These are phyloP conservation scores for Anodontia alba DNA, from an alignment of 2,888 invertebrate species.

Conservation along the genomic window DNA sequence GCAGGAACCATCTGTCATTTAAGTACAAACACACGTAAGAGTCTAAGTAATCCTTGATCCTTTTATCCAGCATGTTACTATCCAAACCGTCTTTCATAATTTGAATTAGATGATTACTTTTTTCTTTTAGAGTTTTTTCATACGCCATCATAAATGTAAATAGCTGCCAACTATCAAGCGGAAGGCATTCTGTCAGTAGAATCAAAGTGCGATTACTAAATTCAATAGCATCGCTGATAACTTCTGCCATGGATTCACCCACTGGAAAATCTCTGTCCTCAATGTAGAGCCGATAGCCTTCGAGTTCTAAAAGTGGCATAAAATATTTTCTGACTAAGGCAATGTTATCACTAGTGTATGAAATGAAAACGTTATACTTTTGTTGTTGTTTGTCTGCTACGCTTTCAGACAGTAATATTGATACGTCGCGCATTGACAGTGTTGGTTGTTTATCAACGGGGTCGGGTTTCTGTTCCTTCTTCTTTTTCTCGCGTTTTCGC, in stretches of 20 bases:
- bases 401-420: too few species aligned
- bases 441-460: too few species aligned
- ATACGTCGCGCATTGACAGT: too few species aligned
- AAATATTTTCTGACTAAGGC: background rate
- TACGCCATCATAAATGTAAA: conserved; percentile 41
- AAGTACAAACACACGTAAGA: background rate
- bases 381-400: too few species aligned
- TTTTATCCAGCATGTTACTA: background rate
- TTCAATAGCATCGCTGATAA: background rate
- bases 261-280: background rate
- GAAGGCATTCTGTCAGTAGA: background rate
- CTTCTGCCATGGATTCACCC: background rate
- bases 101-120: conserved; percentile 51
- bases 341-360: background rate
- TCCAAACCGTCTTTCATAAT: conserved; percentile 4
- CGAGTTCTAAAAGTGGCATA: background rate
- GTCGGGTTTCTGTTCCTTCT: too few species aligned
- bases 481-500: background rate
- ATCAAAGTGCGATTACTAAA: background rate
- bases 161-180: background rate
- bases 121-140: conserved; percentile 48
- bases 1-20: background rate
- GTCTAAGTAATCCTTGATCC: background rate
- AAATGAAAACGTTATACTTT: background rate
- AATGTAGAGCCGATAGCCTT: background rate